Conservation (phyloP, 2,113 vertebrate genomes). For the Gracilinanus agilis region DNA sequence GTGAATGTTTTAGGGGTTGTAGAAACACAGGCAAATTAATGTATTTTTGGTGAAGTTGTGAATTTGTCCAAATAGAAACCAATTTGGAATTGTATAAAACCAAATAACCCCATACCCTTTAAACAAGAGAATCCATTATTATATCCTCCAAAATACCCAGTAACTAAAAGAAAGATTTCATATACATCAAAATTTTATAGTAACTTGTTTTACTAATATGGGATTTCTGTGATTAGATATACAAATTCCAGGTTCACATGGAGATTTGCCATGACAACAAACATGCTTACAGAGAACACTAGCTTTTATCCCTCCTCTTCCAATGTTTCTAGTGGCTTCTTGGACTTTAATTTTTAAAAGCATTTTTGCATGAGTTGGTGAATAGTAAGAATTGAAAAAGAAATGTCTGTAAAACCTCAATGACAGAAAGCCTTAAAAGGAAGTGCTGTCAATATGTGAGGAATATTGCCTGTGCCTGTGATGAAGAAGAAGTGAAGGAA, state of each 20-base stretch:
- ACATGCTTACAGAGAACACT: background rate
- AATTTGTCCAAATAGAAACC: background rate
- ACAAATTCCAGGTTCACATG: background rate
- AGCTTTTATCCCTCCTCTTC: background rate
- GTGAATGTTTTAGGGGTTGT: background rate
- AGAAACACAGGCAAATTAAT: background rate
- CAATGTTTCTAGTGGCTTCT: background rate
- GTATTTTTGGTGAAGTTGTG: background rate
- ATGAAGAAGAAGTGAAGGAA: background rate
- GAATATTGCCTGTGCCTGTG: background rate
- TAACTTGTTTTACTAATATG: background rate
- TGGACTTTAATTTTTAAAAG: background rate
- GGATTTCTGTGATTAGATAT: background rate
- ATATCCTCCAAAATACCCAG: background rate
- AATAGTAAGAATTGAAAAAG: background rate
- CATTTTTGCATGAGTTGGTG: background rate
- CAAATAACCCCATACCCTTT: background rate
- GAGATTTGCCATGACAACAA: background rate
- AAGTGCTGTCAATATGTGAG: background rate
- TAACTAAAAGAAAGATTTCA: background rate
- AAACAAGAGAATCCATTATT: background rate
- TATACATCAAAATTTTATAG: background rate
- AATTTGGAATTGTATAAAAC: background rate
- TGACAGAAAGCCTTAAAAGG: background rate
- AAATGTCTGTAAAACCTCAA: background rate